These are phyloP conservation scores for Hemithea aestivaria DNA, from an alignment of 2,888 invertebrate genomes.

Conservation along the genomic window DNA sequence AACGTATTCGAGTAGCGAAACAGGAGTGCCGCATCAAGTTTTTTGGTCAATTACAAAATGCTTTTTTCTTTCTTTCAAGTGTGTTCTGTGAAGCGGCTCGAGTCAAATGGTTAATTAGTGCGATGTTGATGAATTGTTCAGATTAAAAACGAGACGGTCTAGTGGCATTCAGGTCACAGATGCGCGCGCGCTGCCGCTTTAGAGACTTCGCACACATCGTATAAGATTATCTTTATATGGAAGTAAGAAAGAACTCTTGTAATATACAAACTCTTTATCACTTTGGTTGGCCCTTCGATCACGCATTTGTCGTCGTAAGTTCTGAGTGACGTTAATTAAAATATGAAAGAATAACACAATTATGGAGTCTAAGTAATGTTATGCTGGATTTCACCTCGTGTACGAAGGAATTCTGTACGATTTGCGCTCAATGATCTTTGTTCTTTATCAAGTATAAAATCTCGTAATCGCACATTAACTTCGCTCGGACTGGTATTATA, in stretches of 20 bases:
- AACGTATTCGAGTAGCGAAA: constrained; percentile 16
- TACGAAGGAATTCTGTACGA: too few relatives aligned
- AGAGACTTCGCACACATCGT: too few relatives aligned
- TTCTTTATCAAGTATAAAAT: constrained; percentile 50
- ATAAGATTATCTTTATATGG: too few relatives aligned
- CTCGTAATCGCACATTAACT: constrained; percentile 42
- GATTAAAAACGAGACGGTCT: constrained; percentile 63
- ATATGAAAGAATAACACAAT: too few relatives aligned
- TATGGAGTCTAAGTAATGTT: too few relatives aligned
- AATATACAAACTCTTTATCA: too few relatives aligned
- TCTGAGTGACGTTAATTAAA: too few relatives aligned
- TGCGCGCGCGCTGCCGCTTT: constrained; percentile 37
- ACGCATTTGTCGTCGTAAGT: too few relatives aligned
- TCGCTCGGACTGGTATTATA: constrained; percentile 5
- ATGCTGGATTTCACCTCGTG: too few relatives aligned
- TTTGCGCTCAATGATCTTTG: constrained; percentile 56
- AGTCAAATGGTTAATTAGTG: constrained; percentile 26
- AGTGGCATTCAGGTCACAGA: constrained; percentile 68
- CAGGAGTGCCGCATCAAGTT: constrained; percentile 14
- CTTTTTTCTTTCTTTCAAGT: too few relatives aligned
- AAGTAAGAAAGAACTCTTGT: too few relatives aligned
- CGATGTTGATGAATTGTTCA: constrained; percentile 63
- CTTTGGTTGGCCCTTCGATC: too few relatives aligned
- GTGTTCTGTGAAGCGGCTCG: constrained; percentile 24
- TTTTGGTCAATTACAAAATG: constrained; percentile 19